Base-by-base conservation (phyloP, 2,888 invertebrate genomes). In the Thymelicus acteon region DNA sequence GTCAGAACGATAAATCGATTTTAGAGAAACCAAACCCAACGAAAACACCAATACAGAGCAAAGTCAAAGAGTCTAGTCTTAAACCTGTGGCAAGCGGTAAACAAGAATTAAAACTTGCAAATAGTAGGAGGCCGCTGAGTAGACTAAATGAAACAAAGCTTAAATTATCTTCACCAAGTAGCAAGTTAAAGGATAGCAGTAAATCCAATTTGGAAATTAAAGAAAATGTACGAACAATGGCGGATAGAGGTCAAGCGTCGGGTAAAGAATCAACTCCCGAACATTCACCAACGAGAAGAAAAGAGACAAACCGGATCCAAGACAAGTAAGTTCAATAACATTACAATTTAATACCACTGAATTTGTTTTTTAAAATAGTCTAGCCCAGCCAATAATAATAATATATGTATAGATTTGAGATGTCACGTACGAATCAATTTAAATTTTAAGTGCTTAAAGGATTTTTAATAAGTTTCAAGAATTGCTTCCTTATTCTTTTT, bases 241-340 rank as follows among this genome's bases (percentile, higher is more conserved):
- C 92, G 6, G 94, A 94, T 61, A 85, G 95, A 80, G 95, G 95
- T 48, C 95, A 95, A 79, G 95, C 95, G 1, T 95, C 95, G 7
- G 95, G 95, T 1, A 95, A 95, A 76, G 95, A 95, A 81, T 95
- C 95, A 1, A 95, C 95, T 0, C 95, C 95, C 0, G 95, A 95
- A 85, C 94, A 94, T 81, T 94, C 95, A 0, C 95, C 95, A 0
- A 94, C 90, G 3, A 91, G 94, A 73, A 86, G 85, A 71, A 87
- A 86, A 62, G 86, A 85, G 48, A 79, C 78, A 37, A 82, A 76
- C 60, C 67, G 73, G 58, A 48, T 76, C 54, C 82, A 82, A 76
- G 90, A 91, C 31, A 90, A 87, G 90, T 91, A 83, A 85, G 86
- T 83, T 48, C 4, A 58, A 13, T 31, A 31, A 8, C 31, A 5